A percentile compares a stretch with the other conserved stretches of the same genome.
These are phyloP conservation scores for Hyla sarda DNA, from an alignment of 2,113 vertebrate genomes.

Conservation along the genomic window DNA sequence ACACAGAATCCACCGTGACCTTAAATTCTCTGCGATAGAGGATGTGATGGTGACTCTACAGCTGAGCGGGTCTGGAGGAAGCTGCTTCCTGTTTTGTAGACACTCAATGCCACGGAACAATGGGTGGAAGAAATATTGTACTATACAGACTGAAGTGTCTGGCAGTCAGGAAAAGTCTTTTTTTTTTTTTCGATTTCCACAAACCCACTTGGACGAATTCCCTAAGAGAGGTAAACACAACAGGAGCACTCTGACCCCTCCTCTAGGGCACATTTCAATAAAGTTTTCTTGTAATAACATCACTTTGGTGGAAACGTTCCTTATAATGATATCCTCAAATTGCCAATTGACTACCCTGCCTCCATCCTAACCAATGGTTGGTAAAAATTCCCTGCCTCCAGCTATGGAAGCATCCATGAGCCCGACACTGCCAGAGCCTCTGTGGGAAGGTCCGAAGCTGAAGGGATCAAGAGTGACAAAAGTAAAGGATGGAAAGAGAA, in stretches of 20 bases:
- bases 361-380: not conserved
- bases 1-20: not conserved
- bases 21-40: not conserved
- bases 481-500: no score
- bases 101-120: conserved; percentile 75
- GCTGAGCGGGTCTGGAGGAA: conserved; percentile 63
- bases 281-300: no score
- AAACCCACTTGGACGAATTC: not conserved
- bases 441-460: no score
- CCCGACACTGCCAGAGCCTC: no score
- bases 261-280: no score
- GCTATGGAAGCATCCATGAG: no score
- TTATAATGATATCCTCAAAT: not conserved
- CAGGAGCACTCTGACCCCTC: not conserved
- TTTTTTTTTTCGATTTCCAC: conserved; percentile 62
- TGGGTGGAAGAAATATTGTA: conserved; percentile 70
- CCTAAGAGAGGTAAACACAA: conserved; percentile 27
- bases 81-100: conserved; percentile 75
- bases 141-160: conserved; percentile 62
- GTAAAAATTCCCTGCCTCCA: not conserved
- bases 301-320: no score
- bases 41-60: conserved; percentile 10
- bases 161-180: conserved; percentile 64
- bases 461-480: no score
- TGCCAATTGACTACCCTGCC: not conserved